Conservation (phyloP, 2,113 vertebrate species). For the Cyanoliseus patagonus region DNA sequence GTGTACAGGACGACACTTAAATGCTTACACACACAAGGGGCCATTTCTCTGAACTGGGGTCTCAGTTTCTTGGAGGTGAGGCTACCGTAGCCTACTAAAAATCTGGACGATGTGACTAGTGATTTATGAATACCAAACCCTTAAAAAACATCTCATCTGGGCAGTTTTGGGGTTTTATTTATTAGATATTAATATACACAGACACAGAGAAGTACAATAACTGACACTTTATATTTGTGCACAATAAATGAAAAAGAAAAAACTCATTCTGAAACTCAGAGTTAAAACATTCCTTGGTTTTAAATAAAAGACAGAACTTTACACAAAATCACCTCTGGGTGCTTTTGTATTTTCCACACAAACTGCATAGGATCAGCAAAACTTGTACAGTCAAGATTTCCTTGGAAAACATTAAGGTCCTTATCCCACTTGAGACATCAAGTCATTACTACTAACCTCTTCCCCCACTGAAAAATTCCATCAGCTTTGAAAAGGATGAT, state of each 20-base stretch:
- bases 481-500: slow-evolving; percentile 1
- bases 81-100: background rate
- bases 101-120: slow-evolving; percentile 1
- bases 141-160: background rate
- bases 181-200: background rate
- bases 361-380: slow-evolving; percentile 18
- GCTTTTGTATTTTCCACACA: slow-evolving; percentile 34
- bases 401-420: background rate
- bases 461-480: background rate
- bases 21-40: background rate
- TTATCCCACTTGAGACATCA: slow-evolving; percentile 26
- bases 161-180: background rate
- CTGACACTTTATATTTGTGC: background rate
- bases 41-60: background rate
- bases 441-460: background rate
- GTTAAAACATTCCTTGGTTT: slow-evolving; percentile 39
- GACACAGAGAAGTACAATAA: background rate
- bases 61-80: background rate
- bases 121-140: slow-evolving; percentile 8
- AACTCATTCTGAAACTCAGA: background rate
- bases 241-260: background rate
- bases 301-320: slow-evolving; percentile 48
- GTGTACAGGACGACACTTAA: background rate
- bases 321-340: slow-evolving; percentile 48
- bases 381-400: background rate